Evolutionary conservation across 2,888 invertebrate genomes (phyloP).

Genomic region (Conomelus anceps): DNA sequence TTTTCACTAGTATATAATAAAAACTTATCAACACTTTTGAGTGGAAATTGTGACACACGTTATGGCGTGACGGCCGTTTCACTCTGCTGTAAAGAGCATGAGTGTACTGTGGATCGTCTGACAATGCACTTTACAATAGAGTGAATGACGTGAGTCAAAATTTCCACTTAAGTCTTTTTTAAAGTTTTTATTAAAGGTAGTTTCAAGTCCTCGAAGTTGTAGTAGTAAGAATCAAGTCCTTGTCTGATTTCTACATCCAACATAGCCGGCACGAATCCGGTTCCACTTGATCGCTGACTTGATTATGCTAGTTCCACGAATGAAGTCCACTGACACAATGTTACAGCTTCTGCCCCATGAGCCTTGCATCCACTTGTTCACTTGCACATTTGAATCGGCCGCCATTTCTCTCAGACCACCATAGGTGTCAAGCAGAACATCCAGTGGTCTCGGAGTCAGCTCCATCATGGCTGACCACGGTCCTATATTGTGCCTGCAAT

Average conservation of each 20-base stretch:
- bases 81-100: too few species aligned
- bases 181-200: too few species aligned
- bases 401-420: constrained; percentile 55
- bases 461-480: constrained; percentile 64
- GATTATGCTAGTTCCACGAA: constrained; percentile 32
- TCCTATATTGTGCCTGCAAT: constrained; percentile 22
- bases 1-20: too few species aligned
- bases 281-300: constrained; percentile 34
- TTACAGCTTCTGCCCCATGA: constrained; percentile 55
- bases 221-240: neutral
- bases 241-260: neutral
- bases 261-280: constrained; percentile 4
- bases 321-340: constrained; percentile 34
- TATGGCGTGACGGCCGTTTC: too few species aligned
- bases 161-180: too few species aligned
- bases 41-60: too few species aligned
- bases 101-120: too few species aligned
- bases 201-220: too few species aligned
- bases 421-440: constrained; percentile 42
- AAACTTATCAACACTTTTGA: too few species aligned
- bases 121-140: too few species aligned
- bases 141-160: too few species aligned
- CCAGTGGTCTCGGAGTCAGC: constrained; percentile 58
- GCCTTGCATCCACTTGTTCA: constrained; percentile 60
- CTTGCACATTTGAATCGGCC: constrained; percentile 59